Evolutionary conservation across 2,113 vertebrate species (phyloP), one percentile per base, ranked within the genome.

Genomic region (Marmota flaviventris): DNA sequence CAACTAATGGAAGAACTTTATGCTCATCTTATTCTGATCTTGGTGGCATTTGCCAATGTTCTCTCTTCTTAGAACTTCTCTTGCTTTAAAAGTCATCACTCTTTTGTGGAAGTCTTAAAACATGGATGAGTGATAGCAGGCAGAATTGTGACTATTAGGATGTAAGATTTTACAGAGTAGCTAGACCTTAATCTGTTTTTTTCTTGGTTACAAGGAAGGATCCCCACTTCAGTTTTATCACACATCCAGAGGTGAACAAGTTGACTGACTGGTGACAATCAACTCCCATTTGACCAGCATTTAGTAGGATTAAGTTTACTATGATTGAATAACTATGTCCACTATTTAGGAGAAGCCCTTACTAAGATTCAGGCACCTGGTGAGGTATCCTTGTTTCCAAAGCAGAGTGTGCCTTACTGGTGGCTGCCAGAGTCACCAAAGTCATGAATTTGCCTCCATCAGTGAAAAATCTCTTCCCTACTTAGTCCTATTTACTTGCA

Each of bases 1-100:
- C 81, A 94, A 92, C 32, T 39, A 58, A 89, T 73, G 77, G 96
- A 88, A 96, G 95, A 95, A 61, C 87, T 76, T 72, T 90, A 84
- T 82, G 25, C 34, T 45, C 11, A 9, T 61, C 45, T 58, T 73
- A 39, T 85, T 14, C 18, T 70, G 77, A 37, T 32, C 25, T 61
- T 79, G 20, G 45, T 76, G 70, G 17, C 76, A 24, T 76, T 95
- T 65, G 51, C 25, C 18, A 51, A 1, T 42, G 61, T 67, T 92
- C 39, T 27, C 51, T 86, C 53, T 76, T 93, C 39, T 34, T 72
- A 56, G 63, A 78, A 69, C 22, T 61, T 48, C 76, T 63, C 51
- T 88, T 39, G 25, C 70, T 58, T 3, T 82, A 37, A n/a, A 32
- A 34, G 29, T 56, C 37, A 67, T 67, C 78, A 22, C 14, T 85